phyloP scores from a whole-genome alignment of 2,113 vertebrate genomes.

The Pyxicephalus adspersus region DNA sequence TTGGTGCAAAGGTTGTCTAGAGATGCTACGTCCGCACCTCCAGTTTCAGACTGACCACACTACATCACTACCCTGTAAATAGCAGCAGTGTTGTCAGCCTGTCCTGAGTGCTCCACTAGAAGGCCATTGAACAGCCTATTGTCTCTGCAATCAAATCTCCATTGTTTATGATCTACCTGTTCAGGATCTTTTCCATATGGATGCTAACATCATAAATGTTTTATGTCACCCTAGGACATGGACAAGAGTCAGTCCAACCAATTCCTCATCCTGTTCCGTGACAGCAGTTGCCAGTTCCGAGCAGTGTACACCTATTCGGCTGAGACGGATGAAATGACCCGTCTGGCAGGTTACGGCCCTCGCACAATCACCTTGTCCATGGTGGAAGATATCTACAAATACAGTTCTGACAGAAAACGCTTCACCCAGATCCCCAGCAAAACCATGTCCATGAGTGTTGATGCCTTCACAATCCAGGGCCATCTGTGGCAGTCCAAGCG shows the following conservation, averaged over 20 bases:
- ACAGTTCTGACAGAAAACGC: conserved; percentile 92
- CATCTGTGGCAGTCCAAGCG: conserved; percentile 88
- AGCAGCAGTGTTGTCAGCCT: no score
- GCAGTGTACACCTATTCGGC: conserved; percentile 86
- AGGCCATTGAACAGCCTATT: no score
- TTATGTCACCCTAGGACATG: conserved; percentile 75
- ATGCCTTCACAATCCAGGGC: conserved; percentile 89
- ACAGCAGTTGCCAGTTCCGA: conserved; percentile 89
- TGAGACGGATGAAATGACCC: conserved; percentile 83
- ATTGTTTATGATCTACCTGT: neutral
- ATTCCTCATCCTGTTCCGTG: conserved; percentile 92
- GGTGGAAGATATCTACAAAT: conserved; percentile 92
- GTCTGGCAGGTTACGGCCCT: conserved; percentile 84
- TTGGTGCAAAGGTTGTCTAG: no score
- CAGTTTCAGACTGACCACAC: no score
- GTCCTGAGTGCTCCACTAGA: no score
- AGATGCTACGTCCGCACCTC: no score
- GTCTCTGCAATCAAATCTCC: no score
- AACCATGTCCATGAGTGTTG: conserved; percentile 94
- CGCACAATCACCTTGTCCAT: conserved; percentile 76
- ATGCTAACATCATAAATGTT: neutral
- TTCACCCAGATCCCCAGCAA: conserved; percentile 91
- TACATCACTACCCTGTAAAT: no score
- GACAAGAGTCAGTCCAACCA: conserved; percentile 88
- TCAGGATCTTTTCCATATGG: no score